A percentile compares a stretch with the other conserved stretches of the same genome.
These are phyloP conservation scores for Hypena proboscidalis DNA, from an alignment of 2,888 invertebrate species.

Conservation along the genomic window DNA sequence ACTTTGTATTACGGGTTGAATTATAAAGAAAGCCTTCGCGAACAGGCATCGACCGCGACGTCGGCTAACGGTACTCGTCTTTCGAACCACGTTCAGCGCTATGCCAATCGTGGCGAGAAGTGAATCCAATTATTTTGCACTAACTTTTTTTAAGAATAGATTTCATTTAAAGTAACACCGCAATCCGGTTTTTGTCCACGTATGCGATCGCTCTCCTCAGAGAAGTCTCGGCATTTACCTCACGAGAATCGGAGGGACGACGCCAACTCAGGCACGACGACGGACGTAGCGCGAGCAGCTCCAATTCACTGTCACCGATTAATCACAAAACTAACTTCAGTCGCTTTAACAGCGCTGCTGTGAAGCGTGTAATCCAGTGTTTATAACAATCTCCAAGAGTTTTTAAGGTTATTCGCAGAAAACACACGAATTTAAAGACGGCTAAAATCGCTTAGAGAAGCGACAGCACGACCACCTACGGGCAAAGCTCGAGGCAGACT, in stretches of 20 bases:
- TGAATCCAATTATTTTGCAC: conserved; percentile 55
- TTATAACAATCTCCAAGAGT: conserved; percentile 52
- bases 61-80: conserved; percentile 73
- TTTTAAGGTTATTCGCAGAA: conserved; percentile 54
- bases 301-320: conserved; percentile 73
- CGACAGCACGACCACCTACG: conserved; percentile 52
- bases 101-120: conserved; percentile 44
- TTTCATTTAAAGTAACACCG: conserved; percentile 62
- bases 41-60: conserved; percentile 64
- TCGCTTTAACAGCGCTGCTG: conserved; percentile 53
- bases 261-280: conserved; percentile 76
- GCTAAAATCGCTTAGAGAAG: conserved; percentile 50
- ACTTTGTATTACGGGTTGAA: conserved; percentile 26
- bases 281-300: conserved; percentile 69
- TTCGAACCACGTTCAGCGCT: conserved; percentile 59
- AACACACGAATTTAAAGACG: conserved; percentile 77
- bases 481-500: conserved; percentile 69
- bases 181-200: conserved; percentile 76
- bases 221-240: conserved; percentile 78
- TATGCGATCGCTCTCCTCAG: conserved; percentile 69
- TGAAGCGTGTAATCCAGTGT: conserved; percentile 52
- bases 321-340: conserved; percentile 62
- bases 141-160: conserved; percentile 53
- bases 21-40: conserved; percentile 49
- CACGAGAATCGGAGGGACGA: conserved; percentile 75